phyloP scores from a whole-genome alignment of 2,888 invertebrate genomes.

The Caenorhabditis zanzibari region DNA sequence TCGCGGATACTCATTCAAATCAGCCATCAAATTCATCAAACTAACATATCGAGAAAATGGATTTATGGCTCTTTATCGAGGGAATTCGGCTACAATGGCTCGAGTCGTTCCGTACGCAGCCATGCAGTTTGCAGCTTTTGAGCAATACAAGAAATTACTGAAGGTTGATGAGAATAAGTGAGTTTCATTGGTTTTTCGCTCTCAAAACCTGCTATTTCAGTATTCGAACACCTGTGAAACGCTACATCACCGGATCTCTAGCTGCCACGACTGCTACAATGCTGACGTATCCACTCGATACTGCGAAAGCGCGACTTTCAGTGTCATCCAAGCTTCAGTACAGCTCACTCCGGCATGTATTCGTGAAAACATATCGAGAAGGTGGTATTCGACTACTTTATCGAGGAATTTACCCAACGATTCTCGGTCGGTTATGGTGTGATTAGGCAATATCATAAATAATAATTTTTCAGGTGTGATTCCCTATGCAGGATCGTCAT shows the following conservation, averaged over 20 bases:
- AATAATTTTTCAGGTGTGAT: conserved; percentile 65
- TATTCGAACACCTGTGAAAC: conserved; percentile 85
- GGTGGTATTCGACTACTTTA: conserved; percentile 78
- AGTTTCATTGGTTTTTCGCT: neutral
- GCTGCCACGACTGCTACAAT: conserved; percentile 97
- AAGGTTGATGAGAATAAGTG: conserved; percentile 76
- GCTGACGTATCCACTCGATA: conserved; percentile 95
- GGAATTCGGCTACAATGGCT: conserved; percentile 98
- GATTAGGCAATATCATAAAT: too few relatives aligned
- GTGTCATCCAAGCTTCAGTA: conserved; percentile 70
- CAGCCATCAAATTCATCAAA: conserved; percentile 85
- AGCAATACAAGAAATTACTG: conserved; percentile 94
- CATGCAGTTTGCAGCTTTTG: conserved; percentile 97
- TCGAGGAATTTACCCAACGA: conserved; percentile 77
- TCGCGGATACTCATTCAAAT: conserved; percentile 84
- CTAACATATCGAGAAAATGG: conserved; percentile 90
- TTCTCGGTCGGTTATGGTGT: conserved; percentile 59
- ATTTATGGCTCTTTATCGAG: conserved; percentile 89
- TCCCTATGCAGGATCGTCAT: conserved; percentile 88
- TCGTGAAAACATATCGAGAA: conserved; percentile 78
- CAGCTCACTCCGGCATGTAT: conserved; percentile 71
- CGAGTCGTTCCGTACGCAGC: conserved; percentile 97
- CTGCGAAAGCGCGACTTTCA: conserved; percentile 88
- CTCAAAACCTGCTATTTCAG: conserved; percentile 71
- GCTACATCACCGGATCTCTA: conserved; percentile 93